These are phyloP conservation scores for Coelopa frigida DNA, from an alignment of 1,140 invertebrate species.

Conservation along the genomic window DNA sequence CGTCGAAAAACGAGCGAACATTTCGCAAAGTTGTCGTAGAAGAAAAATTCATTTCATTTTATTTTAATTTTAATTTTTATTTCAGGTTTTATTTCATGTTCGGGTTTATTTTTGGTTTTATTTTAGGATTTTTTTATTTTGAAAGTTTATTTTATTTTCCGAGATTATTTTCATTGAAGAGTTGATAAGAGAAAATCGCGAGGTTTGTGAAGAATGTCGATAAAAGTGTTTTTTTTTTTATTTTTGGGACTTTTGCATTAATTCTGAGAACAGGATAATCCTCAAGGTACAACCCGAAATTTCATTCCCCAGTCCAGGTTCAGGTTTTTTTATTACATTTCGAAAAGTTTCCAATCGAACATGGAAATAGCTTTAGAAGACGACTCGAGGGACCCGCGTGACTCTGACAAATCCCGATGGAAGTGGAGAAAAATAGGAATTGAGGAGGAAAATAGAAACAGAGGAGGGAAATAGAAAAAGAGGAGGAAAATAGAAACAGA, in stretches of 20 bases:
- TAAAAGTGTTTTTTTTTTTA: background rate
- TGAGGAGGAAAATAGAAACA: too few species aligned
- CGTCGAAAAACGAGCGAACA: background rate
- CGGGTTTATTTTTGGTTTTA: slow-evolving; percentile 9
- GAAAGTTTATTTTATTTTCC: slow-evolving; percentile 3
- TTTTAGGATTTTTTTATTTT: slow-evolving; percentile 8
- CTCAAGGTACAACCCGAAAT: background rate
- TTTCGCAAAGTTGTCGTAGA: background rate
- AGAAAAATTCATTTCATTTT: background rate
- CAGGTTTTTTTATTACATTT: too few species aligned
- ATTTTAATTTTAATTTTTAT: background rate
- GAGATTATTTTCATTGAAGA: background rate
- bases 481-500: too few species aligned
- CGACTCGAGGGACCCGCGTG: too few species aligned
- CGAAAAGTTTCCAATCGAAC: too few species aligned
- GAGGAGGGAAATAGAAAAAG: too few species aligned
- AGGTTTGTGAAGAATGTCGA: background rate
- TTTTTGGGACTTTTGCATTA: too few species aligned
- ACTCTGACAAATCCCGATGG: too few species aligned
- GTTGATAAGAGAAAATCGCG: background rate
- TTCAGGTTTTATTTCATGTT: background rate
- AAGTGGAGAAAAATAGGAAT: too few species aligned
- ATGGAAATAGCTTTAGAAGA: too few species aligned
- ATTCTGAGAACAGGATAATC: too few species aligned
- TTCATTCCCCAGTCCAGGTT: too few species aligned